Percentiles rank a stretch among this genome's conserved stretches.
phyloP scores from a whole-genome alignment of 2,113 vertebrate species.

The Jacana jacana region DNA sequence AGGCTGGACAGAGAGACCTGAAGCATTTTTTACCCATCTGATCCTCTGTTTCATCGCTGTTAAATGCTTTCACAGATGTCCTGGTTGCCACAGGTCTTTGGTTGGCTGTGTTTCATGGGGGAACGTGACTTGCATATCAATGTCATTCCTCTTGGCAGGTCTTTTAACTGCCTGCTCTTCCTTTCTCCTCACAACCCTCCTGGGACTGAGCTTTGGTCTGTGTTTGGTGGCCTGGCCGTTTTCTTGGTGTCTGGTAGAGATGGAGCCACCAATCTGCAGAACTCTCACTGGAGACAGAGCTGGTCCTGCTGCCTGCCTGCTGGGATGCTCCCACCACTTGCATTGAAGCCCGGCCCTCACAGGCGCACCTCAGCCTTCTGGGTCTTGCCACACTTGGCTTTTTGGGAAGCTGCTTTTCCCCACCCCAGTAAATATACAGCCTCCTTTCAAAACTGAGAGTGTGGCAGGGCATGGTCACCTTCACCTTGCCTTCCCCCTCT shows the following conservation, averaged over 20 bases:
- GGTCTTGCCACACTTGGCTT: background rate
- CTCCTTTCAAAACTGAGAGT: background rate
- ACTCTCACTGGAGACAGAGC: background rate
- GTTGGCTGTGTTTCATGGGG: background rate
- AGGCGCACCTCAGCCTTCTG: background rate
- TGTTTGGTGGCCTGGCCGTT: background rate
- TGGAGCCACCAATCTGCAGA: background rate
- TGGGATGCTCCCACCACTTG: background rate
- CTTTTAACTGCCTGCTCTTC: background rate
- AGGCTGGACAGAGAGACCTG: background rate
- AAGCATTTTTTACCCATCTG: background rate
- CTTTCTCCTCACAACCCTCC: background rate
- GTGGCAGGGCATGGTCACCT: background rate
- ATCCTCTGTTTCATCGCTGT: background rate
- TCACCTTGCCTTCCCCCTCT: background rate
- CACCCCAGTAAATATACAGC: background rate
- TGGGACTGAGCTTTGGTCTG: background rate
- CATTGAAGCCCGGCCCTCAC: background rate
- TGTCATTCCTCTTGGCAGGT: background rate
- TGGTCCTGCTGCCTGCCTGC: background rate
- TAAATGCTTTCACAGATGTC: background rate
- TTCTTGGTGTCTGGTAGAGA: background rate
- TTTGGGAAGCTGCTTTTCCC: background rate
- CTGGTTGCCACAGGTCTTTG: background rate
- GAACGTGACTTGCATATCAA: background rate